Conservation (phyloP, 2,113 vertebrate species). For the Poeciliopsis turrubarensis region DNA sequence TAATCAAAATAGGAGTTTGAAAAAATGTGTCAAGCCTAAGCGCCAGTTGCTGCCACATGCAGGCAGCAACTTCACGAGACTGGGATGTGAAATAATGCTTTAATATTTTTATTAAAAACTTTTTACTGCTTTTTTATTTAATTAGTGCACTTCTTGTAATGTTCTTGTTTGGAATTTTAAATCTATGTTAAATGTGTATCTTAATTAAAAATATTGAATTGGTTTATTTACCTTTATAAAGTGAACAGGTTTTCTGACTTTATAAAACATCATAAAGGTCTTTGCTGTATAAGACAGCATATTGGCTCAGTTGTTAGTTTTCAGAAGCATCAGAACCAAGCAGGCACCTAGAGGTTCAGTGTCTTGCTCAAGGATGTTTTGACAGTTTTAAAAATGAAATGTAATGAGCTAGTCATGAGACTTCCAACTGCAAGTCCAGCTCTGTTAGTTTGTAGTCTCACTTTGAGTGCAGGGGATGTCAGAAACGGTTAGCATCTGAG, state of each 20-base stretch:
- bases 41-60: too few relatives aligned
- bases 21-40: not conserved
- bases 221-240: constrained; percentile 19
- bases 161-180: not conserved
- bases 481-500: constrained; percentile 6
- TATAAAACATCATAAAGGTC: not conserved
- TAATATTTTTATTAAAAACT: too few relatives aligned
- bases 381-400: constrained; percentile 45
- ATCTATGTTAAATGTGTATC: not conserved
- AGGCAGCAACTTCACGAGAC: too few relatives aligned
- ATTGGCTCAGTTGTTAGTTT: constrained; percentile 41
- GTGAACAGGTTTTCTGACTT: constrained; percentile 11
- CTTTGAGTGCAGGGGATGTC: constrained; percentile 13
- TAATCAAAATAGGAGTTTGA: not conserved
- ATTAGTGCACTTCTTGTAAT: not conserved
- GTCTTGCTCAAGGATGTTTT: constrained; percentile 60
- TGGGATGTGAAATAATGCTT: not conserved
- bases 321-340: constrained; percentile 35
- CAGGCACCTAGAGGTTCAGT: constrained; percentile 31
- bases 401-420: constrained; percentile 35
- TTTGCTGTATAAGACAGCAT: not conserved
- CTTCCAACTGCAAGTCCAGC: constrained; percentile 18
- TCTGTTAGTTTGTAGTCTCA: constrained; percentile 14
- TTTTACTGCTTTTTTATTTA: too few relatives aligned
- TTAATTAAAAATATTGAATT: not conserved